Evolutionary conservation across 2,888 invertebrate species (phyloP).

Genomic region (Priocnemis perturbator): DNA sequence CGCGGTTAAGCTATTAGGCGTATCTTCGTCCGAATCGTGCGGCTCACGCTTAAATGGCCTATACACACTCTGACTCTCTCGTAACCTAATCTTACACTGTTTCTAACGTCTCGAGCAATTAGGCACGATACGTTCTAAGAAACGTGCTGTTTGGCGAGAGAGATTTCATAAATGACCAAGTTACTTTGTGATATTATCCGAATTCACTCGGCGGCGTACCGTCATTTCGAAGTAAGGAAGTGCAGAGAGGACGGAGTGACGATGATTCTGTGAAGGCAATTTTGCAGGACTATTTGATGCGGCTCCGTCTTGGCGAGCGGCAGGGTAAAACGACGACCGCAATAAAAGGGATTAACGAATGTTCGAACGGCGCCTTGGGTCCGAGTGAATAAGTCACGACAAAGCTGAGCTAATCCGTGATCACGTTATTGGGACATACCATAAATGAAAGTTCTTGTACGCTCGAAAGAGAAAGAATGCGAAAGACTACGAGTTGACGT

Average conservation of each 20-base stretch:
- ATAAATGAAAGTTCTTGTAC: constrained; percentile 17
- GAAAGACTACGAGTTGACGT: background rate
- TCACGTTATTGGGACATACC: constrained; percentile 22
- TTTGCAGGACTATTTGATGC: too few species aligned
- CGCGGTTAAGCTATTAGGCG: constrained; percentile 24
- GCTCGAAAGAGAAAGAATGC: constrained; percentile 4
- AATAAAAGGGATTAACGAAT: constrained; percentile 37
- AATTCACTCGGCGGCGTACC: too few species aligned
- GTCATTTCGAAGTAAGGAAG: too few species aligned
- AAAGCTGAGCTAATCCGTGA: constrained; percentile 28
- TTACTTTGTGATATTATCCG: too few species aligned
- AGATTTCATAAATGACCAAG: background rate
- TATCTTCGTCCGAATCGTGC: constrained; percentile 26
- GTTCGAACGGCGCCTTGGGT: background rate
- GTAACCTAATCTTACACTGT: constrained; percentile 24
- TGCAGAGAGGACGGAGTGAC: too few species aligned
- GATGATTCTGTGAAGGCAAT: too few species aligned
- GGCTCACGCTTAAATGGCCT: constrained; percentile 19
- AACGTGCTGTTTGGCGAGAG: background rate
- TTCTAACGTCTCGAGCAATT: constrained; percentile 27
- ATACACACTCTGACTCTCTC: constrained; percentile 30
- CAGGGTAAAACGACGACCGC: constrained; percentile 13
- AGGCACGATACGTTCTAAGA: background rate
- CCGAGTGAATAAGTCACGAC: constrained; percentile 30
- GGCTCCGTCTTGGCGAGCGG: too few species aligned